Percentiles rank a stretch among this genome's conserved stretches.
phyloP scores from a whole-genome alignment of 2,888 invertebrate species.

The Lacanobia wlatinum region DNA sequence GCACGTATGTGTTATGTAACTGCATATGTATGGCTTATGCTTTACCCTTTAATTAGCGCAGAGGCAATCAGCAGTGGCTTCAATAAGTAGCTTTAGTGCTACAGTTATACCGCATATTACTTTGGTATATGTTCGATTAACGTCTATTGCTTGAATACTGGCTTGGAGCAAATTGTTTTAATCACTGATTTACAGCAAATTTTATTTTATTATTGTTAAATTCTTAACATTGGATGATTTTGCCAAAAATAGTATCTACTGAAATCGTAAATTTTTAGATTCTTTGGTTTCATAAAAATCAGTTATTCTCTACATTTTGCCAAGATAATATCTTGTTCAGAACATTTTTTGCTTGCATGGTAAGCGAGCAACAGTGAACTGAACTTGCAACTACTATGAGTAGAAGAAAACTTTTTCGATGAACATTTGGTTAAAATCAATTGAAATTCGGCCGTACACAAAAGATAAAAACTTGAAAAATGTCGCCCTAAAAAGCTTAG shows the following conservation, averaged over 20 bases:
- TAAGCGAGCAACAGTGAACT: too few relatives aligned
- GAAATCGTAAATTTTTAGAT: too few relatives aligned
- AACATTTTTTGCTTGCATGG: too few relatives aligned
- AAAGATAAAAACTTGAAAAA: constrained; percentile 15
- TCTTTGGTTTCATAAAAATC: too few relatives aligned
- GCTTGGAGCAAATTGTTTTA: neutral
- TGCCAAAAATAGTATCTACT: neutral
- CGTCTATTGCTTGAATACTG: neutral
- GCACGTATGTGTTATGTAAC: constrained; percentile 5
- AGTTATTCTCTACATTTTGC: too few relatives aligned
- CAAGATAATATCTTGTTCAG: too few relatives aligned
- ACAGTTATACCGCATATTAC: neutral
- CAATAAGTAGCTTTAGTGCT: constrained; percentile 15
- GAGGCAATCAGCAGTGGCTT: constrained; percentile 31
- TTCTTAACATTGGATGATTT: neutral
- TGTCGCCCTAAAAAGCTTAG: constrained; percentile 4
- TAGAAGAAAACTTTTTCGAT: neutral
- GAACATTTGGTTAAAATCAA: neutral
- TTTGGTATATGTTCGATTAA: constrained; percentile 1
- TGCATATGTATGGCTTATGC: constrained; percentile 40
- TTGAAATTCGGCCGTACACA: neutral
- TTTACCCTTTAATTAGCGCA: constrained; percentile 41
- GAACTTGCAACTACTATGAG: neutral
- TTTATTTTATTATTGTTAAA: neutral
- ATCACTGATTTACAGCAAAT: neutral